Conservation (phyloP, 1,140 invertebrate genomes). For the Parasteatoda tepidariorum region DNA sequence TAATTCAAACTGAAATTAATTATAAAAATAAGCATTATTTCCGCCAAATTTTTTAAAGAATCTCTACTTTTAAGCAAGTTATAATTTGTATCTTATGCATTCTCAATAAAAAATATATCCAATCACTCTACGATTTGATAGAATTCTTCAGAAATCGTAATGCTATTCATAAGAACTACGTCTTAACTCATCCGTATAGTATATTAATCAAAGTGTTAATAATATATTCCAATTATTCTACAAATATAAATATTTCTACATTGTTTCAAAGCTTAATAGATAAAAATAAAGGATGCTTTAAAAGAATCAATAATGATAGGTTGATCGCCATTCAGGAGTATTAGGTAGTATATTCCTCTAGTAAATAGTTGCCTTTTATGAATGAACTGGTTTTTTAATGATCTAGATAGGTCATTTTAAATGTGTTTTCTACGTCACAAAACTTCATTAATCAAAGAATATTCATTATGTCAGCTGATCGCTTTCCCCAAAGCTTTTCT, state of each 20-base stretch:
- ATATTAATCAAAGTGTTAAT: no score
- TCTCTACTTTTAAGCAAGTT: no score
- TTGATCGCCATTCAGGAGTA: neutral
- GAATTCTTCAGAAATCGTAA: neutral
- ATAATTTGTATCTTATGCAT: no score
- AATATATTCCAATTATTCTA: no score
- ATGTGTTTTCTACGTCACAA: slow-evolving; percentile 3
- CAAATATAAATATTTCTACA: no score
- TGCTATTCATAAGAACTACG: neutral
- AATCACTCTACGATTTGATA: neutral
- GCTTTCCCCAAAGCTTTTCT: slow-evolving; percentile 12
- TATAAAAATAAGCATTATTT: no score
- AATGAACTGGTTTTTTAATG: slow-evolving; percentile 44
- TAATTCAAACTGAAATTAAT: no score
- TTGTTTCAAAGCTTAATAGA: no score
- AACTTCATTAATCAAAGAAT: slow-evolving; percentile 42
- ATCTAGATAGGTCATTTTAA: slow-evolving; percentile 14
- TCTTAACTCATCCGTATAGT: no score
- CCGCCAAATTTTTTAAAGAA: no score
- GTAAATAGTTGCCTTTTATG: slow-evolving; percentile 7
- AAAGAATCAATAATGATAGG: slow-evolving; percentile 12
- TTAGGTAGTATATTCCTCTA: neutral
- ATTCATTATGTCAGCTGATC: slow-evolving; percentile 40
- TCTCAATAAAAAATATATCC: neutral
- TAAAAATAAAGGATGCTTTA: no score